Evolutionary conservation across 2,113 vertebrate genomes (phyloP), one percentile per base, ranked within the genome.

Genomic region (Prunella himalayana): DNA sequence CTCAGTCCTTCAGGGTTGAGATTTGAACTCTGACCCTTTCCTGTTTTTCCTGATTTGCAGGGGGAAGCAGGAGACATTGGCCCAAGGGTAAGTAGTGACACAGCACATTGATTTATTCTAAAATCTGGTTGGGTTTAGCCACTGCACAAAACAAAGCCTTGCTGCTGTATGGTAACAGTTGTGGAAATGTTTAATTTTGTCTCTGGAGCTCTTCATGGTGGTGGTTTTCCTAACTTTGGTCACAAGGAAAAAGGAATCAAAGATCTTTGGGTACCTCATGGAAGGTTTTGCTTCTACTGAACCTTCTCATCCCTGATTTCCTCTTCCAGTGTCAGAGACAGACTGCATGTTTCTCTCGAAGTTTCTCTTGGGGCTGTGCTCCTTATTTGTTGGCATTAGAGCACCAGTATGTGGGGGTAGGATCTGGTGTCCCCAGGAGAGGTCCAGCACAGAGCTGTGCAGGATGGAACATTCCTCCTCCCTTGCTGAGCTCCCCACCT

Each of bases 21-120:
- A 64, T 64, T 25, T 63, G 82, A 88, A 37, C 86, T 90, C 88
- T 86, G 42, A 92, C 44, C 69, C 80, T 77, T 94, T 86, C 20
- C 92, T 72, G 23, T 69, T 96, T 91, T 88, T 64, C 91, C 56
- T 95, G 68, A 49, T 21, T 37, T 13, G 3, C 97, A 99, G 99
- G 99, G 99, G 91, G 98, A 99, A 96, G 98, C 98, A 87, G 99
- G 99, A 97, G 98, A 99, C 92, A 57, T 98, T 5, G 99, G 99
- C 73, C 99, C 99, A 5, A 97, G 98, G 98, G 99, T 99, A 97
- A 98, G 99, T 96, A 87, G 35, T 13, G 57, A 80, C 47, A 49
- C 3, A 2, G 23, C 24, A 21, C 3, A 0, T 3, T 27, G 22
- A 54, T 83, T 90, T 91, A 15, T 73, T 88, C 78, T 45, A n/a